These are phyloP conservation scores for Cryptomyrus ogoouensis DNA, from an alignment of 2,113 vertebrate species.

Conservation along the genomic window DNA sequence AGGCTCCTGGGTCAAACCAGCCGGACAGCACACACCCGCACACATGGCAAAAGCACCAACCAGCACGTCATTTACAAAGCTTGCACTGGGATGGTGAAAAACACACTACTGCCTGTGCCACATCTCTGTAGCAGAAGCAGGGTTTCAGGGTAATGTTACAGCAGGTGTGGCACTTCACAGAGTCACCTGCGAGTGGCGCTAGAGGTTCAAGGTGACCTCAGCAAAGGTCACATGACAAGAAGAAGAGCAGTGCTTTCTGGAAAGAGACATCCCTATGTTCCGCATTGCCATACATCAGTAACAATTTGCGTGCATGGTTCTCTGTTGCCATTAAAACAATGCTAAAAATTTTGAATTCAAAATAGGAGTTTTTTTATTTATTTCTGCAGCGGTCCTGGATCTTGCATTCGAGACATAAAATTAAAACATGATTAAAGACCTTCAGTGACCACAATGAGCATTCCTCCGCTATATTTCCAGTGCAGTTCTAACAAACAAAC, in stretches of 20 bases:
- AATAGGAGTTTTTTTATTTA: not conserved
- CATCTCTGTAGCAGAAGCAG: slow-evolving; percentile 13
- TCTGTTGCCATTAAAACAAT: not conserved
- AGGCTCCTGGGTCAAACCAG: slow-evolving; percentile 42
- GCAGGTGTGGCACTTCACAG: not conserved
- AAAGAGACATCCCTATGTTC: not conserved
- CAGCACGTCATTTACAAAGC: slow-evolving; percentile 4
- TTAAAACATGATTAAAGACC: slow-evolving; percentile 11
- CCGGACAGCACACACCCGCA: slow-evolving; percentile 39
- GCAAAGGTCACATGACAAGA: not conserved
- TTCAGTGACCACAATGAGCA: not conserved
- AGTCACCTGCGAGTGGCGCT: not conserved
- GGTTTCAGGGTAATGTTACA: slow-evolving; percentile 7
- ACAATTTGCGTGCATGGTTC: not conserved
- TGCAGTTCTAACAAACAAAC: not conserved
- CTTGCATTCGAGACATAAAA: slow-evolving; percentile 1
- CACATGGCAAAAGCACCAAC: slow-evolving; percentile 11
- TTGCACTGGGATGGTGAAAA: slow-evolving; percentile 11
- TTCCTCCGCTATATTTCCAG: not conserved
- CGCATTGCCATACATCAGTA: not conserved
- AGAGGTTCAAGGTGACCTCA: not conserved
- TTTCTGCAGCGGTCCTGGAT: not conserved
- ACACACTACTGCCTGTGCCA: not conserved
- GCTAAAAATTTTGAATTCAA: not conserved
- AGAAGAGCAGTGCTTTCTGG: not conserved